Conservation (phyloP, 37 sponge, comb jelly and placozoan species). For the Halichondria panicea region DNA sequence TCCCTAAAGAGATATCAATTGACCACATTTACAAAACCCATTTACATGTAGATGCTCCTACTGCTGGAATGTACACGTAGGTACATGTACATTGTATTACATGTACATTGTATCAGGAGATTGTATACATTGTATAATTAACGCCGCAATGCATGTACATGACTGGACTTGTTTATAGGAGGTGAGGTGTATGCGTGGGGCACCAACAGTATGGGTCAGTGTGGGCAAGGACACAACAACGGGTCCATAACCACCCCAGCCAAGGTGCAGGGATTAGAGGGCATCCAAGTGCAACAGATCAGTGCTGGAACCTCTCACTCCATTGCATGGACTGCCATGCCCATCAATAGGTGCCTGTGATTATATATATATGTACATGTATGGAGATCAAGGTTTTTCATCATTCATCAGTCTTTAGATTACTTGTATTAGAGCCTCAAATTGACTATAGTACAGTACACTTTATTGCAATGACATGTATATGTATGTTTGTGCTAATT, state of each 20-base stretch:
- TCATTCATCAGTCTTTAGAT: background rate
- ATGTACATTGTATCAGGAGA: too few relatives aligned
- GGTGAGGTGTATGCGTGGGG: slow-evolving; percentile 94
- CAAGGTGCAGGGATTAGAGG: slow-evolving; percentile 71
- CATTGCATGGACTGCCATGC: slow-evolving; percentile 91
- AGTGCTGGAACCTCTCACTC: slow-evolving; percentile 89
- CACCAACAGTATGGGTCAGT: slow-evolving; percentile 88
- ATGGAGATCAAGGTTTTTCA: background rate
- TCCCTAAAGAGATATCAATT: too few relatives aligned
- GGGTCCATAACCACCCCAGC: slow-evolving; percentile 64
- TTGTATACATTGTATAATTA: background rate
- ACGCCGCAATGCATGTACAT: background rate
- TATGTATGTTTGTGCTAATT: background rate
- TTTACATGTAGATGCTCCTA: too few relatives aligned
- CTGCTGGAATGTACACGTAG: too few relatives aligned
- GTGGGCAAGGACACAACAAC: slow-evolving; percentile 80
- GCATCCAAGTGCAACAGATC: slow-evolving; percentile 77
- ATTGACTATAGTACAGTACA: background rate
- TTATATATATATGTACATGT: slow-evolving; percentile 4
- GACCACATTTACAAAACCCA: too few relatives aligned
- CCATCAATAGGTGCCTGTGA: slow-evolving; percentile 64
- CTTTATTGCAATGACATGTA: background rate
- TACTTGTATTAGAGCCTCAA: background rate
- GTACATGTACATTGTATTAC: too few relatives aligned
- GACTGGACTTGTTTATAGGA: slow-evolving; percentile 40